Conservation (phyloP, 2,113 vertebrate species). For the Vireo altiloquus region DNA sequence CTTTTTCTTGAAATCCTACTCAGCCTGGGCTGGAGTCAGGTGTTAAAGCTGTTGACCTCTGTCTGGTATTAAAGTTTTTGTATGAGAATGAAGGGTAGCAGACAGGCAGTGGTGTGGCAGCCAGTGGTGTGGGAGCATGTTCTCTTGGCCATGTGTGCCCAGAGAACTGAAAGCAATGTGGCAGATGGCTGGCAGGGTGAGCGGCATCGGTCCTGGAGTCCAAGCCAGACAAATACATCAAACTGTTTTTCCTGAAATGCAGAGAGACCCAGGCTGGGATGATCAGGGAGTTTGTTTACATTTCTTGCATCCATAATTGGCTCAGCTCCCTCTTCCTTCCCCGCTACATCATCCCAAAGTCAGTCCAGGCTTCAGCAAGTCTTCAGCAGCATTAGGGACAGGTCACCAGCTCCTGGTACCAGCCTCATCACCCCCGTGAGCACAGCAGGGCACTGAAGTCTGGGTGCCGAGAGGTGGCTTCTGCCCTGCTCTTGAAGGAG, state of each 20-base stretch:
- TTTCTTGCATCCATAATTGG: not conserved
- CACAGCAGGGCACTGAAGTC: not conserved
- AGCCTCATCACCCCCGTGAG: fast-evolving
- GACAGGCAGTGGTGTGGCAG: not conserved
- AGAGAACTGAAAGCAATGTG: not conserved
- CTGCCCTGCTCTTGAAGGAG: not conserved
- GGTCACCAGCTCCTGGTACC: not conserved
- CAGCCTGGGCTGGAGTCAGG: not conserved
- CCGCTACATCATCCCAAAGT: not conserved
- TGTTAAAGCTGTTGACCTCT: constrained; percentile 2
- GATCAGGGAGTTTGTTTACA: not conserved
- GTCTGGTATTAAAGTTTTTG: not conserved
- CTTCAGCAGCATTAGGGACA: not conserved
- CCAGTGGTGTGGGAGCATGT: not conserved
- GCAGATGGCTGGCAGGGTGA: constrained; percentile 53
- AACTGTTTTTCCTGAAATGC: constrained; percentile 18
- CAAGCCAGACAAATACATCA: constrained; percentile 5
- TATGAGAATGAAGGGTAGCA: not conserved
- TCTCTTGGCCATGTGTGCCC: not conserved
- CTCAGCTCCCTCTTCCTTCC: not conserved
- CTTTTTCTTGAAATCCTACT: not conserved
- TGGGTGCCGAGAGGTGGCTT: not conserved
- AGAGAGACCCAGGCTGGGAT: not conserved
- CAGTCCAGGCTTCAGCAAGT: not conserved
- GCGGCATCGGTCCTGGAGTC: not conserved